phyloP scores from a whole-genome alignment of 2,888 invertebrate genomes.

The Desoria tigrina region DNA sequence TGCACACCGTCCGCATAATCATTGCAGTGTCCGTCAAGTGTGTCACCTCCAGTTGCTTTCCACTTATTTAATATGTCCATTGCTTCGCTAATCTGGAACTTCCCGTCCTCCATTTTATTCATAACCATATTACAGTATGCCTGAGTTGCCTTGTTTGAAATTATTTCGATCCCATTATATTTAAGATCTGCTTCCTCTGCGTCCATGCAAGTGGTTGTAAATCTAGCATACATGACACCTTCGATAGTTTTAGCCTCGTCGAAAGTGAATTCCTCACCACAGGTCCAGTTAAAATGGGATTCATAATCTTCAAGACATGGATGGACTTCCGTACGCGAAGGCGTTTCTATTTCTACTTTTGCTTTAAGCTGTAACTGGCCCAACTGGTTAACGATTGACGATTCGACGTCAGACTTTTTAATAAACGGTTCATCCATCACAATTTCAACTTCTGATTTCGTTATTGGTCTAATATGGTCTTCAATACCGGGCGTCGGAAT shows the following conservation, averaged over 20 bases:
- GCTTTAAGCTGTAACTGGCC: too few relatives aligned
- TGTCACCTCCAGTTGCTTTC: background rate
- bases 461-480: too few relatives aligned
- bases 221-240: background rate
- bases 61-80: background rate
- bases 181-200: background rate
- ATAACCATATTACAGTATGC: background rate
- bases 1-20: slow-evolving; percentile 26
- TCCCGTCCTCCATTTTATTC: background rate
- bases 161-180: background rate
- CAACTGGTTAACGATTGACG: too few relatives aligned
- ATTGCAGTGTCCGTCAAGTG: background rate
- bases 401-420: too few relatives aligned
- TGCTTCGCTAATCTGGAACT: background rate
- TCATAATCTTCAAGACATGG: too few relatives aligned
- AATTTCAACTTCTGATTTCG: too few relatives aligned
- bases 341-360: too few relatives aligned
- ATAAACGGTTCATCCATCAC: too few relatives aligned
- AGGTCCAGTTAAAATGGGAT: too few relatives aligned
- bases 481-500: too few relatives aligned
- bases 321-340: too few relatives aligned
- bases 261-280: too few relatives aligned
- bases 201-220: background rate
- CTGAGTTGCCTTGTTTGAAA: background rate
- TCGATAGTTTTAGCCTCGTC: background rate